Evolutionary conservation across 2,113 vertebrate species (phyloP).

Genomic region (Petromus typicus): DNA sequence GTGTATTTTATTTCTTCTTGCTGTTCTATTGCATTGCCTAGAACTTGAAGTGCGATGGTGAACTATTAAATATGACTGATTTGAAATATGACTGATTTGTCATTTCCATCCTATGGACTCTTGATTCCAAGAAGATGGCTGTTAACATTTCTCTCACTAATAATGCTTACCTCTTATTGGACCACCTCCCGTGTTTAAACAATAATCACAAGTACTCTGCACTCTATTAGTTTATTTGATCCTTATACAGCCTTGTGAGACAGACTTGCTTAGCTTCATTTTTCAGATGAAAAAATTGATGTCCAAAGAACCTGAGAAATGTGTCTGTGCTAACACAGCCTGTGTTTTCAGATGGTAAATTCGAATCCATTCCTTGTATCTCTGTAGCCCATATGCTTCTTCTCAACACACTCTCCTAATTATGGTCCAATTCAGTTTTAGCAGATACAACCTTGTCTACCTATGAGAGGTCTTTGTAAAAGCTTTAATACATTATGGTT

Average conservation of each 20-base stretch:
- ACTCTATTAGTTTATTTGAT: not conserved
- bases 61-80: not conserved
- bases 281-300: constrained; percentile 40
- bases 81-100: constrained; percentile 30
- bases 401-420: not conserved
- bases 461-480: not conserved
- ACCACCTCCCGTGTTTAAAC: not conserved
- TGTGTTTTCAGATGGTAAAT: not conserved
- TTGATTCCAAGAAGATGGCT: not conserved
- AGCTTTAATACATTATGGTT: not conserved
- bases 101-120: not conserved
- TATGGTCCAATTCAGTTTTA: not conserved
- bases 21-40: not conserved
- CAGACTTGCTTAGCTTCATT: not conserved
- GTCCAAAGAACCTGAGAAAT: constrained; percentile 12
- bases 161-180: not conserved
- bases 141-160: not conserved
- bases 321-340: not conserved
- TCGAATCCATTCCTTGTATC: not conserved
- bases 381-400: not conserved
- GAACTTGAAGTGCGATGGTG: not conserved
- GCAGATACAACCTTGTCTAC: not conserved
- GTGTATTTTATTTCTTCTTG: not conserved
- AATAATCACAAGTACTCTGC: not conserved
- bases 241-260: not conserved